Base-by-base conservation (phyloP, 2,113 vertebrate genomes). In the Piprites chloris region DNA sequence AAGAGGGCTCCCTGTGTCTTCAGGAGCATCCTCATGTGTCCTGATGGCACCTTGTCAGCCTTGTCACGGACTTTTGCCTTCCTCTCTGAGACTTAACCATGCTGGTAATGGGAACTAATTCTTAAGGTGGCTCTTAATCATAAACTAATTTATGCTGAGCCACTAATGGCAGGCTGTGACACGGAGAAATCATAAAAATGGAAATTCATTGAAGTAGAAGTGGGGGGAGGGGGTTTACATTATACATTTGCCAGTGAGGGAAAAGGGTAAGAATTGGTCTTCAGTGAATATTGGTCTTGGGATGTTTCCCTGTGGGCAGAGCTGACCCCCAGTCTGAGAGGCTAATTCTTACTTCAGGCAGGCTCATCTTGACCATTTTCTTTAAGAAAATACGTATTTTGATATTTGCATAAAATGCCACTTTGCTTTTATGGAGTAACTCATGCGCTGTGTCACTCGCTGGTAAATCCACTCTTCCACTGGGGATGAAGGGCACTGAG, bases 161-260 rank as follows among this genome's bases (percentile, higher is more conserved):
- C 35, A 18, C 23, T 76, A 41, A 14, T 84, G 77, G 46, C 90
- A 84, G 66, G 32, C 52, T 94, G 59, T 63, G 69, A 83, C 67
- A 44, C 0, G 6, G 71, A 39, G 84, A 55, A 90, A 74, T 66
- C 5, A 5, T 82, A 74, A 61, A 85, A 91, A 93, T 75, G 53
- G 73, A 81, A 89, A 73, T 87, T 33, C 90, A 49, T 74, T 94
- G 90, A 93, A 83, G 66, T 58, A 74, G 81, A 95, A 91, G 30
- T 56, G n/a, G n/a, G n/a, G n/a, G n/a, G n/a, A n/a, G n/a, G n/a
- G n/a, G n/a, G n/a, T n/a, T 74, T 24, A 30, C 66, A 72, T 93
- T 90, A 92, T 87, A 35, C 0, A 0, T 75, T 91, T 69, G 35
- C 32, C 35, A 79, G 0, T 2, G 8, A 62, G 46, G 33, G 56